phyloP scores from a whole-genome alignment of 2,797 vertebrate species.

The Otolemur crassicaudatus region DNA sequence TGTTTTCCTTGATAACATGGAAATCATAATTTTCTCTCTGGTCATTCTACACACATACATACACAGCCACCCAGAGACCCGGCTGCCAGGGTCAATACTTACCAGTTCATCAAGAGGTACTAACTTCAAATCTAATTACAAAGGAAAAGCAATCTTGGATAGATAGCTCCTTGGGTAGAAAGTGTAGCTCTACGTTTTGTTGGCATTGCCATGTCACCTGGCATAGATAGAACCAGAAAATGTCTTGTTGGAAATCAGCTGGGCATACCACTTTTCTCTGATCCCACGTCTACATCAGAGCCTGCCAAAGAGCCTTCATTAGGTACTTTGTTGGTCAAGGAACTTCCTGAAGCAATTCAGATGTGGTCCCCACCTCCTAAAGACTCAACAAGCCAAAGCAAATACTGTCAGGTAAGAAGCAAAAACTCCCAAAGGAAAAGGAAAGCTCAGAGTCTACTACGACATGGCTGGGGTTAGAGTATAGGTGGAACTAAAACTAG shows the following conservation, averaged over 20 bases:
- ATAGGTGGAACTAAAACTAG: neutral
- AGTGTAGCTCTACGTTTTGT: slow-evolving; percentile 10
- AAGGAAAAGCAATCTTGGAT: neutral
- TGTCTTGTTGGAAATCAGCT: neutral
- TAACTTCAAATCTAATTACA: slow-evolving; percentile 9
- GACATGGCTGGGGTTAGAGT: too few relatives aligned
- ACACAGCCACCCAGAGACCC: neutral
- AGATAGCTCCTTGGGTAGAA: neutral
- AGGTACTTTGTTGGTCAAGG: neutral
- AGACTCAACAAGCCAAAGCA: neutral
- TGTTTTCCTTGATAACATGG: neutral
- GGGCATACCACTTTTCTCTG: neutral
- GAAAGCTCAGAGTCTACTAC: neutral
- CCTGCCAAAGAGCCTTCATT: neutral
- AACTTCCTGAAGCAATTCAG: neutral
- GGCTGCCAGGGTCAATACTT: neutral
- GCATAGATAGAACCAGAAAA: neutral
- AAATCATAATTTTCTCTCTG: slow-evolving; percentile 13
- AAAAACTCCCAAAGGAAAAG: neutral
- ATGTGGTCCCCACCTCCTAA: neutral
- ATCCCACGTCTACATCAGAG: neutral
- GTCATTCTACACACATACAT: neutral
- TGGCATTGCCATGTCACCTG: neutral
- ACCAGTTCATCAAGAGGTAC: slow-evolving; percentile 16
- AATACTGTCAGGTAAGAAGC: neutral